Conservation (phyloP, 2,797 vertebrate genomes). For the Microctenopoma stevenorrisi region DNA sequence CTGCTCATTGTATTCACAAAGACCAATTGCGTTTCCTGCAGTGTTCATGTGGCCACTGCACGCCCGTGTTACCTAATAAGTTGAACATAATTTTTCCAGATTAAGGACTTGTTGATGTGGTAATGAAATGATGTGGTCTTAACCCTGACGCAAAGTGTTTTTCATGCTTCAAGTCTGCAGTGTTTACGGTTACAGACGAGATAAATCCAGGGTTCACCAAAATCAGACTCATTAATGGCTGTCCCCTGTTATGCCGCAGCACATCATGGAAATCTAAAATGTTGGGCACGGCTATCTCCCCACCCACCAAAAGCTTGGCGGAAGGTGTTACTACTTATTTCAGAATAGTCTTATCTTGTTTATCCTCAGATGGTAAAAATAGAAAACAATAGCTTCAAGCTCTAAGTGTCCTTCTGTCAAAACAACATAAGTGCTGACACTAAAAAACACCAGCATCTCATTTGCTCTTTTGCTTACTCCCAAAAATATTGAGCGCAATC, state of each 20-base stretch:
- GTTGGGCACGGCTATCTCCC: not conserved
- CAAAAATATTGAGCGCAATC: constrained; percentile 43
- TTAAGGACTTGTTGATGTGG: too few relatives aligned
- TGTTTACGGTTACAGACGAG: too few relatives aligned
- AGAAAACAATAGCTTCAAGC: constrained; percentile 40
- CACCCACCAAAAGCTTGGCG: constrained; percentile 8
- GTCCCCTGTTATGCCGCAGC: not conserved
- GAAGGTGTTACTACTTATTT: constrained; percentile 31
- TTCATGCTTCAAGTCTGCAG: too few relatives aligned
- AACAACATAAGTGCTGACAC: constrained; percentile 44
- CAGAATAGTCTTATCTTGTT: constrained; percentile 20
- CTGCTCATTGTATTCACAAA: too few relatives aligned
- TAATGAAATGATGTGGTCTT: too few relatives aligned
- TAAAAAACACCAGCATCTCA: constrained; percentile 36
- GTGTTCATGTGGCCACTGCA: too few relatives aligned
- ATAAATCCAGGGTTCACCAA: not conserved
- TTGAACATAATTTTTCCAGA: too few relatives aligned
- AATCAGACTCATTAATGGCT: not conserved
- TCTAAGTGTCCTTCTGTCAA: constrained; percentile 40
- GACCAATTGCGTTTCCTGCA: too few relatives aligned
- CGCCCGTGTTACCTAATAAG: too few relatives aligned
- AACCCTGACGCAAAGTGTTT: too few relatives aligned
- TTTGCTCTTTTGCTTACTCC: constrained; percentile 42
- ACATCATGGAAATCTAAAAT: not conserved
- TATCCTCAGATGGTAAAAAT: constrained; percentile 28